Conservation (phyloP, 2,797 vertebrate genomes). For the Spheniscus humboldti region DNA sequence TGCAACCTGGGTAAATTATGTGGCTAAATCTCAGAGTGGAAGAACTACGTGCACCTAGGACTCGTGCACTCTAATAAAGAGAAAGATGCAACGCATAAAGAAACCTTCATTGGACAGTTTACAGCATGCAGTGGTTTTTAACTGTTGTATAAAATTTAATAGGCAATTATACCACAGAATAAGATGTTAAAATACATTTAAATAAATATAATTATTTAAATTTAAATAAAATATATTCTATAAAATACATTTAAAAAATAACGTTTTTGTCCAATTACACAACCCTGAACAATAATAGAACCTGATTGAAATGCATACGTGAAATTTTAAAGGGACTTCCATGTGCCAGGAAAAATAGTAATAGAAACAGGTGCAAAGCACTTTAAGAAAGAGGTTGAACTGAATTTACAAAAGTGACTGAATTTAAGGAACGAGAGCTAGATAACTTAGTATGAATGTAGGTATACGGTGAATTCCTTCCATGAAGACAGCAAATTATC, state of each 20-base stretch:
- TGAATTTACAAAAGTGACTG: not conserved
- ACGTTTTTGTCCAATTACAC: not conserved
- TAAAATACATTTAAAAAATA: not conserved
- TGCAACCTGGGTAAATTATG: not conserved
- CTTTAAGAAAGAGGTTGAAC: not conserved
- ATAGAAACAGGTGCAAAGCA: not conserved
- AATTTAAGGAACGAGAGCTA: not conserved
- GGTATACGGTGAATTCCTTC: not conserved
- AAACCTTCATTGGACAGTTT: not conserved
- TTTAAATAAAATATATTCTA: too few relatives aligned
- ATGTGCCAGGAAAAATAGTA: not conserved
- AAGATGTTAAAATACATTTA: not conserved
- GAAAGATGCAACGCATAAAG: not conserved
- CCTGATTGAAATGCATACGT: not conserved
- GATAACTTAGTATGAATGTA: not conserved
- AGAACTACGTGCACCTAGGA: not conserved
- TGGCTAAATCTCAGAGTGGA: not conserved
- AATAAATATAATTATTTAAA: not conserved
- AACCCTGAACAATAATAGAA: not conserved
- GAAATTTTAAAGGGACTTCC: not conserved
- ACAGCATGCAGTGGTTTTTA: not conserved
- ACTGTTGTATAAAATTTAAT: not conserved
- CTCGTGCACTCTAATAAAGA: rapidly evolving
- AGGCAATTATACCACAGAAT: not conserved
- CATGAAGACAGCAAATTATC: not conserved